Evolutionary conservation across 2,888 invertebrate species (phyloP).

Genomic region (Cataglyphis altisquamis): DNA sequence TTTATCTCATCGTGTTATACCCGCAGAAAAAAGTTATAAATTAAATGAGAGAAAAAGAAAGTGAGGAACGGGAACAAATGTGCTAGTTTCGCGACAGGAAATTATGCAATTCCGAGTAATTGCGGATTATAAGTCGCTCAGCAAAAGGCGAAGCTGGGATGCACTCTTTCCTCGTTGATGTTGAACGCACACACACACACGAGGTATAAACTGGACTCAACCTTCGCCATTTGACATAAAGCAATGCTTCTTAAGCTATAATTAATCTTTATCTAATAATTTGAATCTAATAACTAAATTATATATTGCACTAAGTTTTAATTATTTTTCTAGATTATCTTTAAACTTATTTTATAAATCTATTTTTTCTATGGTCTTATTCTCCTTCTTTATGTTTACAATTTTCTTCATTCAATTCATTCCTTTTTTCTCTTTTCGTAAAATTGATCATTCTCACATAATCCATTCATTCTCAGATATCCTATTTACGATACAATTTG

Average conservation of each 20-base stretch:
- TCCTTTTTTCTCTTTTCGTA: neutral
- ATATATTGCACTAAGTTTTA: no score
- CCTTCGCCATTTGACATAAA: no score
- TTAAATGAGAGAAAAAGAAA: slow-evolving; percentile 39
- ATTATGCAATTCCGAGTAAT: slow-evolving; percentile 48
- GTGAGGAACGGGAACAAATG: slow-evolving; percentile 36
- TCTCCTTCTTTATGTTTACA: no score
- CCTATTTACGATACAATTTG: neutral
- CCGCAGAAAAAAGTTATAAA: slow-evolving; percentile 49
- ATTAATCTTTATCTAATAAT: no score
- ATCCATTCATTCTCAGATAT: neutral
- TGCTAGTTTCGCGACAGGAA: slow-evolving; percentile 15
- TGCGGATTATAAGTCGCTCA: neutral
- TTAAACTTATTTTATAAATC: neutral
- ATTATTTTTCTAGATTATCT: neutral
- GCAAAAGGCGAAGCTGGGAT: slow-evolving; percentile 18
- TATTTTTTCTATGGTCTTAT: neutral
- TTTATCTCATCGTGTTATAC: slow-evolving; percentile 41
- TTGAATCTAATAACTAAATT: no score
- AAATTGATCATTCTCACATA: neutral
- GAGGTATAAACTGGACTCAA: no score
- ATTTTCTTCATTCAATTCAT: neutral
- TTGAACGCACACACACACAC: neutral
- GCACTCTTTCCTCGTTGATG: neutral
- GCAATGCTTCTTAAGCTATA: no score